These are phyloP conservation scores for Corythornis cristatus DNA, from an alignment of 2,113 vertebrate species.

Conservation along the genomic window DNA sequence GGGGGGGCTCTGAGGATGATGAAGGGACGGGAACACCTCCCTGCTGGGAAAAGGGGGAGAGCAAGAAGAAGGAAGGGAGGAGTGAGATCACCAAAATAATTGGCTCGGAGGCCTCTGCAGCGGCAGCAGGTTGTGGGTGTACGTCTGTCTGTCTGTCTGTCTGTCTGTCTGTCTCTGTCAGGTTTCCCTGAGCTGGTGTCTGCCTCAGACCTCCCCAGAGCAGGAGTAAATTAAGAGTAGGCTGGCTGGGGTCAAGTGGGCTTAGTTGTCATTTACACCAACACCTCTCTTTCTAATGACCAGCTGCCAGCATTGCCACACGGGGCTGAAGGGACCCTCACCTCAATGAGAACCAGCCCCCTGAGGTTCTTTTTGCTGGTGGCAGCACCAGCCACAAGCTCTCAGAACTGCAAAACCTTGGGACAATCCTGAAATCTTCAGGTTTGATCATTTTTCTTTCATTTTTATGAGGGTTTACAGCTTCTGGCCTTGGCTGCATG, in stretches of 20 bases:
- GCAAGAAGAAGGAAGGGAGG: slow-evolving; percentile 10
- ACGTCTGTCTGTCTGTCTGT: slow-evolving; percentile 30
- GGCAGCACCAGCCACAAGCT: background rate
- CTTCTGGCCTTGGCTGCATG: background rate
- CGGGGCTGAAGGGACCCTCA: background rate
- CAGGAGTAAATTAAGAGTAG: slow-evolving; percentile 12
- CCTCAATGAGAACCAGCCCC: background rate
- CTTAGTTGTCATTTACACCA: slow-evolving; percentile 16
- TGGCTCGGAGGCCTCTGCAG: background rate
- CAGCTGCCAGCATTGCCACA: background rate
- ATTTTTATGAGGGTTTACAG: background rate
- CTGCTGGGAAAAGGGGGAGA: slow-evolving; percentile 15
- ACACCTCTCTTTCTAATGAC: background rate
- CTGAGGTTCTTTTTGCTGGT: background rate
- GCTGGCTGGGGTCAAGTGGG: slow-evolving; percentile 13
- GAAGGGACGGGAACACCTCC: too few species aligned
- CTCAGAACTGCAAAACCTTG: background rate
- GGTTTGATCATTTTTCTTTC: fast-evolving
- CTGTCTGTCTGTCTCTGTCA: background rate
- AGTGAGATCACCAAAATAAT: background rate
- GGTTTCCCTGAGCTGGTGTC: background rate
- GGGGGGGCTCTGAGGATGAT: too few species aligned
- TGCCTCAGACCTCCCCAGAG: slow-evolving; percentile 45
- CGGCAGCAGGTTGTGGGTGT: slow-evolving; percentile 11
- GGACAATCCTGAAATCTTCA: background rate